phyloP scores from a whole-genome alignment of 2,797 vertebrate genomes.

The Taenioides sp. region DNA sequence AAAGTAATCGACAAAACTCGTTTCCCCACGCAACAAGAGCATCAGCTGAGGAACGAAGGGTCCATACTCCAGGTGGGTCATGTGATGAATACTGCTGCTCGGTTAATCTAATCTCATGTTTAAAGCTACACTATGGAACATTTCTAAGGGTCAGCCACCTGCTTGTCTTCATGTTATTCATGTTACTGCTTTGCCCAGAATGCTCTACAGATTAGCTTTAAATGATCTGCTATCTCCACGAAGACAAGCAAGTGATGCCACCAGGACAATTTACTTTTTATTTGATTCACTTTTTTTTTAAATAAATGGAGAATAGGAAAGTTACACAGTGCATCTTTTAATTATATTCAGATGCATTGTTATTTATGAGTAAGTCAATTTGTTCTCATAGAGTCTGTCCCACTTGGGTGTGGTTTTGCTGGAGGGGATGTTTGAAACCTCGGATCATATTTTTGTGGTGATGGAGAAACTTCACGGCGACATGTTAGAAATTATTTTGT shows the following conservation, averaged over 20 bases:
- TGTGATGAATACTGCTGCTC: not conserved
- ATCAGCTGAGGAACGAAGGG: conserved; percentile 77
- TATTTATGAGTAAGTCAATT: not conserved
- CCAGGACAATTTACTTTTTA: too few relatives aligned
- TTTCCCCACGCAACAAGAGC: conserved; percentile 72
- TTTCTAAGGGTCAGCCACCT: too few relatives aligned
- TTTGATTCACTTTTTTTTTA: too few relatives aligned
- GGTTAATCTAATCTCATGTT: not conserved
- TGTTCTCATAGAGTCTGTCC: conserved; percentile 65
- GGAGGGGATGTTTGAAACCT: conserved; percentile 77
- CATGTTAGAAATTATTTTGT: conserved; percentile 84
- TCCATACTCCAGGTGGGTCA: conserved; percentile 71
- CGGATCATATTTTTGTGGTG: conserved; percentile 71
- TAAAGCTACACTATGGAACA: not conserved
- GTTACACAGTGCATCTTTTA: too few relatives aligned
- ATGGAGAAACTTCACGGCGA: conserved; percentile 84
- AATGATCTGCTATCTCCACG: too few relatives aligned
- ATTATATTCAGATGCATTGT: not conserved
- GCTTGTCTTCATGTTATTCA: too few relatives aligned
- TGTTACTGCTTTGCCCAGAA: too few relatives aligned
- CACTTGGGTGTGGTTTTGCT: conserved; percentile 74
- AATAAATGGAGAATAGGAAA: too few relatives aligned
- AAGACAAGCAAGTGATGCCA: too few relatives aligned
- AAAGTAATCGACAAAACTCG: conserved; percentile 81
- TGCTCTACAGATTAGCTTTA: too few relatives aligned